Percentiles rank a stretch among this genome's conserved stretches.
Evolutionary conservation across 2,888 invertebrate genomes (phyloP).

Genomic region (Drosophila rellima): DNA sequence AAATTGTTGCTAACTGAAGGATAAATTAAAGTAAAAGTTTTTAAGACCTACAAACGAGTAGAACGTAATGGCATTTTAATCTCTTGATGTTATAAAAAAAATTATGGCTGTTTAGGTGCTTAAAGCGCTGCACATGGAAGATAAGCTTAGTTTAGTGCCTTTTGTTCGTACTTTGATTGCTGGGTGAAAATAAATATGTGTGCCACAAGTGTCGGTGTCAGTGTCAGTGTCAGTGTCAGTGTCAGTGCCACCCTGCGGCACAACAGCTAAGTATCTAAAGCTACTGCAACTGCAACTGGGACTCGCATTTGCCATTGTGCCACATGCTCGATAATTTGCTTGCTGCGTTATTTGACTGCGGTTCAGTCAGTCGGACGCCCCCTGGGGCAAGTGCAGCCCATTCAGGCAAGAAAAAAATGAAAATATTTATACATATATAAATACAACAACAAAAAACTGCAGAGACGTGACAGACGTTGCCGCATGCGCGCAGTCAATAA

Average conservation of each 20-base stretch:
- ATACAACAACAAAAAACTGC: slow-evolving; percentile 62
- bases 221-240: slow-evolving; percentile 24
- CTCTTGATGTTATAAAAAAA: slow-evolving; percentile 12
- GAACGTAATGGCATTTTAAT: neutral
- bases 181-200: slow-evolving; percentile 75
- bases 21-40: neutral
- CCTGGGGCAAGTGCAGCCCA: slow-evolving; percentile 36
- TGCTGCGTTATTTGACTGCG: slow-evolving; percentile 14
- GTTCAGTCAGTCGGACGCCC: slow-evolving; percentile 8
- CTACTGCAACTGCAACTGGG: neutral
- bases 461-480: slow-evolving; percentile 47
- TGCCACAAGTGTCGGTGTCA: slow-evolving; percentile 59
- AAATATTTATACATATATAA: slow-evolving; percentile 6
- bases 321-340: slow-evolving; percentile 24
- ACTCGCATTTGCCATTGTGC: slow-evolving; percentile 37
- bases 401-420: slow-evolving; percentile 41
- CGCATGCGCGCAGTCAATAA: slow-evolving; percentile 67
- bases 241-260: slow-evolving; percentile 28
- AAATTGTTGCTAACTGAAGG: neutral
- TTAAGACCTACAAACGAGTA: neutral
- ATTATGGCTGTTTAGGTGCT: slow-evolving; percentile 6
- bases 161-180: slow-evolving; percentile 44
- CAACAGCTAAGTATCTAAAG: slow-evolving; percentile 2
- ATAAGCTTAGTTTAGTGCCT: neutral
- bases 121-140: slow-evolving; percentile 5